phyloP scores from a whole-genome alignment of 2,113 vertebrate species.

The Psephotus haematonotus region DNA sequence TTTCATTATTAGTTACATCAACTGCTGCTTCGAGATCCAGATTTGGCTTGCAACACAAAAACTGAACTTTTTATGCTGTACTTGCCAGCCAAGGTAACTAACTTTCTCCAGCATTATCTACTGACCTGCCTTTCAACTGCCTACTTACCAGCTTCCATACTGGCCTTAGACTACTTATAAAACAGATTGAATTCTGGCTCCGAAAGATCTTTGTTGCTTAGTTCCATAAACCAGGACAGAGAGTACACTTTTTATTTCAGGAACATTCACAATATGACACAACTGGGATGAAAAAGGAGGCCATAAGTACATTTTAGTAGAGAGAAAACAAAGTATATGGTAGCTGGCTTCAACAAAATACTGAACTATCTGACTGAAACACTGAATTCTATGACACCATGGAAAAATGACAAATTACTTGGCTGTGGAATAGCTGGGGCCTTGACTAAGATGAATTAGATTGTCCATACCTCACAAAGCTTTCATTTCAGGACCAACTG shows the following conservation, averaged over 20 bases:
- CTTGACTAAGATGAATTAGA: conserved; percentile 33
- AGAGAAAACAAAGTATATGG: background rate
- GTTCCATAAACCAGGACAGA: background rate
- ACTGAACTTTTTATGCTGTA: background rate
- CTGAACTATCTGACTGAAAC: conserved; percentile 15
- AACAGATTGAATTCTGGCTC: background rate
- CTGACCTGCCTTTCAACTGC: background rate
- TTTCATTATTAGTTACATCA: background rate
- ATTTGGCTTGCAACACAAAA: background rate
- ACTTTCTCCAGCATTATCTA: background rate
- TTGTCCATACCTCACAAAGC: background rate
- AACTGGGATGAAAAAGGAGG: background rate
- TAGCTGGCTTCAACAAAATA: conserved; percentile 2
- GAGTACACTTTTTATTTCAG: background rate
- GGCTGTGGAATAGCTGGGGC: background rate
- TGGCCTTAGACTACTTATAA: background rate
- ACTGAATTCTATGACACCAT: background rate
- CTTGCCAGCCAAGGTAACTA: background rate
- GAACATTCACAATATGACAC: background rate
- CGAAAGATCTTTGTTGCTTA: background rate
- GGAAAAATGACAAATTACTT: conserved; percentile 49
- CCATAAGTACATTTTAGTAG: background rate
- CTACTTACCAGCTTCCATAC: background rate
- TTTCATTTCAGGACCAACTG: conserved; percentile 14
- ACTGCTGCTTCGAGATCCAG: background rate